Evolutionary conservation across 2,797 vertebrate species (phyloP).

Genomic region (Hybognathus amarus): DNA sequence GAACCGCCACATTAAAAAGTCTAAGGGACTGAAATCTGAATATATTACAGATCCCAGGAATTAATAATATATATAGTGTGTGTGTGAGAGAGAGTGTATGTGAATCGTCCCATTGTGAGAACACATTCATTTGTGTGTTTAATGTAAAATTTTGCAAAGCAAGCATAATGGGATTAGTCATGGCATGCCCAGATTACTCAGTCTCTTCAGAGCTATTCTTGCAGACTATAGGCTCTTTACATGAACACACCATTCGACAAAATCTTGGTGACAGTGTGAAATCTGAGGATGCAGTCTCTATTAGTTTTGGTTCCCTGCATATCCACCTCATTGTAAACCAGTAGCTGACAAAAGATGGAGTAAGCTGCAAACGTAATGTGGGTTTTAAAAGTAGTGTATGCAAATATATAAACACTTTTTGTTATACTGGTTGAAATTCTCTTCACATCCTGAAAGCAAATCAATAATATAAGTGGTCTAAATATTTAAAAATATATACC

Average conservation of each 20-base stretch:
- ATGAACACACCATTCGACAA: constrained; percentile 32
- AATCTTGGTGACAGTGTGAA: constrained; percentile 63
- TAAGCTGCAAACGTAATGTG: constrained; percentile 12
- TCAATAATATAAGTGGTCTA: neutral
- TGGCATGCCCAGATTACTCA: constrained; percentile 67
- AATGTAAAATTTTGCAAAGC: constrained; percentile 57
- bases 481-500: neutral
- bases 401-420: neutral
- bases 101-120: neutral
- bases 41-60: neutral
- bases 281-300: constrained; percentile 27
- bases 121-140: constrained; percentile 57
- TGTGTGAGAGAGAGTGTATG: neutral
- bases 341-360: neutral
- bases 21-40: too few species aligned
- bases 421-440: neutral
- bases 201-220: constrained; percentile 59
- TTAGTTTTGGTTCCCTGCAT: constrained; percentile 46
- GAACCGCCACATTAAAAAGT: neutral
- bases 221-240: constrained; percentile 48
- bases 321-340: constrained; percentile 3
- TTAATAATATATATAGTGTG: neutral
- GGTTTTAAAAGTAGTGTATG: neutral
- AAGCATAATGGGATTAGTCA: constrained; percentile 73
- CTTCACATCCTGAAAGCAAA: neutral